Evolutionary conservation across 2,113 vertebrate genomes (phyloP), one percentile per base, ranked within the genome.

Genomic region (Neomonachus schauinslandi): DNA sequence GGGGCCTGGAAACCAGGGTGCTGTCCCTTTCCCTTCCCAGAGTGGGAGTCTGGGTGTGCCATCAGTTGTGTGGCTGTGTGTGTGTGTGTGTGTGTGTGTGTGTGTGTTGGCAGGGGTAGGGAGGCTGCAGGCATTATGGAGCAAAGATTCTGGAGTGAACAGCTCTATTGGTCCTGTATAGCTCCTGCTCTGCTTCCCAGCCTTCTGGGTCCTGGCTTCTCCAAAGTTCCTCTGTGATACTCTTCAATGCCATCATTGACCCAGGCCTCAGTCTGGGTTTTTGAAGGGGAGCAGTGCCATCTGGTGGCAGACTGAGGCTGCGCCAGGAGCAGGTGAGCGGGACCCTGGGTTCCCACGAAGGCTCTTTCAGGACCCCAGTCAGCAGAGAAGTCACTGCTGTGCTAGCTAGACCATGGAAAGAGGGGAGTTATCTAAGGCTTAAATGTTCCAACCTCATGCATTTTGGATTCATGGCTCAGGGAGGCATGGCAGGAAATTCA

Each of bases 281-380:
- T 55, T 39, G 61, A 93, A 96, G 90, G 36, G 21, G 19, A 97
- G 74, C 77, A 96, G 46, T 97, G 97, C 97, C 97, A 96, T 97
- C 98, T 97, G 95, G 87, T 97, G 98, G 93, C 61, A 92, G 28
- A 31, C 9, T 65, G 61, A 88, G 63, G 89, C 33, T 89, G 72
- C 89, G 42, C 76, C 86, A 57, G 72, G 65, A 61, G 10, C 59
- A 28, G 24, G n/a, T 63, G 42, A 92, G 12, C 2, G 57, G 36
- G 42, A 51, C 36, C 53, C 26, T 67, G 67, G n/a, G 72, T 79
- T 96, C 9, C 8, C 42, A 9, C 2, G 26, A 76, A 11, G 26
- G 16, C 15, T 84, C 28, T 77, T 94, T 72, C 13, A 74, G 79
- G n/a, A 81, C 24, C 26, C 16, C 28, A 94, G 55, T 6, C 9